Conservation (phyloP, 1,140 invertebrate species). For the Agrilus planipennis region DNA sequence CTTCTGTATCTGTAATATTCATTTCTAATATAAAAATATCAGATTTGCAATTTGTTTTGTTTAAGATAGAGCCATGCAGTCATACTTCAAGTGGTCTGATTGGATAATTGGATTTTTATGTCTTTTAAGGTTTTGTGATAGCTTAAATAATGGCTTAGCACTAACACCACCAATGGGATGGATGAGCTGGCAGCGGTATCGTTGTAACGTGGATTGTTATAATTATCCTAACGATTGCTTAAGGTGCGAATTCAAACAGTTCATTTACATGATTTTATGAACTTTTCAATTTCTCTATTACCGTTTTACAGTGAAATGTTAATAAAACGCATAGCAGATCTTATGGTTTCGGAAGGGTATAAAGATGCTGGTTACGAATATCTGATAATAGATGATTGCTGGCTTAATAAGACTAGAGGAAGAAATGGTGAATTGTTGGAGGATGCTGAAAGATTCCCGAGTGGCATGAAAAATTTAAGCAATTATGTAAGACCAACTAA, state of each 20-base stretch:
- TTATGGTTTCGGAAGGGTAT: conserved; percentile 66
- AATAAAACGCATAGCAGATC: conserved; percentile 67
- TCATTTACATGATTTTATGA: background rate
- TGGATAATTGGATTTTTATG: too few species aligned
- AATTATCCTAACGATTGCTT: conserved; percentile 59
- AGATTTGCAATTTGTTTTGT: too few species aligned
- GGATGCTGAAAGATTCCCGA: conserved; percentile 65
- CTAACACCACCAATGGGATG: conserved; percentile 63
- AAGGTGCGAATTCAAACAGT: conserved; percentile 29
- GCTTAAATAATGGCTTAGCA: conserved; percentile 44
- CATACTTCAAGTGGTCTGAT: too few species aligned
- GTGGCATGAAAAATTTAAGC: conserved; percentile 63
- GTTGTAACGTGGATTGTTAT: conserved; percentile 57
- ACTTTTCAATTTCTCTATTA: conserved; percentile 5
- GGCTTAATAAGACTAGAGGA: conserved; percentile 59
- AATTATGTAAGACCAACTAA: conserved; percentile 67
- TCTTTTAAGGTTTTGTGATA: too few species aligned
- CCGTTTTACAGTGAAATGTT: conserved; percentile 63
- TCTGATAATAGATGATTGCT: conserved; percentile 81
- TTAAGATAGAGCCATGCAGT: too few species aligned
- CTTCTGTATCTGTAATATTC: too few species aligned
- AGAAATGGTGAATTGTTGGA: conserved; percentile 51
- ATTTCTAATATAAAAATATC: too few species aligned
- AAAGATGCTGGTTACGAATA: conserved; percentile 69
- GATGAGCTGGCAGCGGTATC: conserved; percentile 62